These are phyloP conservation scores for Echinops telfairi DNA, from an alignment of 2,113 vertebrate species.

Conservation along the genomic window DNA sequence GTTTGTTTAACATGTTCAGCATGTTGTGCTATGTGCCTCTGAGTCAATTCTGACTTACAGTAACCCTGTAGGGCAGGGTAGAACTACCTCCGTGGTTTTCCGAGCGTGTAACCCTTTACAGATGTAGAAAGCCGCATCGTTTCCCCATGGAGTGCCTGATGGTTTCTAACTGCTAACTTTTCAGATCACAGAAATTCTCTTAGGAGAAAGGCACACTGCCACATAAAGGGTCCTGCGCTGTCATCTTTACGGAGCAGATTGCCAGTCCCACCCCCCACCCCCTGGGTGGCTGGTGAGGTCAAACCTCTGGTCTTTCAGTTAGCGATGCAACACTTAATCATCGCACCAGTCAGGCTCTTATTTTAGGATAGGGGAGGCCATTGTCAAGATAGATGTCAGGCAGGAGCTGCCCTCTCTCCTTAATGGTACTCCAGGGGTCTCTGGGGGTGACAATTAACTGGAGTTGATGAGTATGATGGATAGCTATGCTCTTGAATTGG, in stretches of 20 bases:
- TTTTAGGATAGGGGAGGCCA: neutral
- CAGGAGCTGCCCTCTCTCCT: neutral
- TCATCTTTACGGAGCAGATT: neutral
- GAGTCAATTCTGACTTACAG: neutral
- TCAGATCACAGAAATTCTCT: too few species aligned
- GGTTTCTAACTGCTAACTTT: too few species aligned
- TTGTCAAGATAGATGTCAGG: neutral
- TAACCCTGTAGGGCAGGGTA: neutral
- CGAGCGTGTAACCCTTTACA: too few species aligned
- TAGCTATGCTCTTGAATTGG: conserved; percentile 12
- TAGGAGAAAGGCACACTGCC: too few species aligned
- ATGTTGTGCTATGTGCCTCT: neutral
- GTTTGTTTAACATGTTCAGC: neutral
- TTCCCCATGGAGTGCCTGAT: too few species aligned
- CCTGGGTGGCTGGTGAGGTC: neutral
- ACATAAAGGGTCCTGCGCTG: neutral
- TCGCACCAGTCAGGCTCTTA: neutral
- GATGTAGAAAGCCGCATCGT: too few species aligned
- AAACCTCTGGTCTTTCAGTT: neutral
- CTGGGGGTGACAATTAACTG: neutral
- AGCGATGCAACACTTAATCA: neutral
- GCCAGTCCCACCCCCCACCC: neutral
- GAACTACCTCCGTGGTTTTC: neutral
- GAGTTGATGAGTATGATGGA: neutral
- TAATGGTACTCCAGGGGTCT: neutral